A percentile compares a stretch with the other conserved stretches of the same genome.
Evolutionary conservation across 2,113 vertebrate genomes (phyloP).

Genomic region (Elephas maximus): DNA sequence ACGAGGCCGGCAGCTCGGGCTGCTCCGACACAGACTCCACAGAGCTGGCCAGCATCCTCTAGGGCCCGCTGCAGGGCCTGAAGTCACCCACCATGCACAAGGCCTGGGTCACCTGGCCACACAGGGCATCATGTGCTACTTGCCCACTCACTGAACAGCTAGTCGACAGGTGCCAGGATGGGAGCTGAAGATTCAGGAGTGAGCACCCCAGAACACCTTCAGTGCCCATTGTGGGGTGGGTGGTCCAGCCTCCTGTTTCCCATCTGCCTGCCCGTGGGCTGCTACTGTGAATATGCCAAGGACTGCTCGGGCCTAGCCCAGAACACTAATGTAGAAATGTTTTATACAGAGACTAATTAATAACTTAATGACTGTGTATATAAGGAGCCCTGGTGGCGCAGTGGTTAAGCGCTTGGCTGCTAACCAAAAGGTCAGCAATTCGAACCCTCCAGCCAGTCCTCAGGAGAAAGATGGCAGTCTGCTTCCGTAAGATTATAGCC

Average conservation of each 20-base stretch:
- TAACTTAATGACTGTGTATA: slow-evolving; percentile 91
- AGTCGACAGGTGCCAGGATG: slow-evolving; percentile 61
- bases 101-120: slow-evolving; percentile 21
- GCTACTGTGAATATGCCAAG: slow-evolving; percentile 80
- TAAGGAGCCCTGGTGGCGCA: slow-evolving; percentile 51
- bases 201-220: not conserved
- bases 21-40: slow-evolving; percentile 90
- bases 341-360: slow-evolving; percentile 86
- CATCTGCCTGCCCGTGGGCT: slow-evolving; percentile 21
- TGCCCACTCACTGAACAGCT: slow-evolving; percentile 35
- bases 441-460: too few species aligned
- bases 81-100: not conserved
- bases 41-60: slow-evolving; percentile 91
- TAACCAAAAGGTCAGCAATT: too few species aligned
- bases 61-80: not conserved
- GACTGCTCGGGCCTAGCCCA: slow-evolving; percentile 76
- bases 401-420: too few species aligned
- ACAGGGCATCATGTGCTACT: not conserved
- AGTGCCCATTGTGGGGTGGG: not conserved
- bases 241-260: not conserved
- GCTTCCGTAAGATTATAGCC: too few species aligned
- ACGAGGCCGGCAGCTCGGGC: slow-evolving; percentile 88
- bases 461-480: too few species aligned
- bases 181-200: slow-evolving; percentile 56
- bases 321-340: slow-evolving; percentile 82